phyloP scores from a whole-genome alignment of 2,888 invertebrate genomes.

The Nemurella pictetii region DNA sequence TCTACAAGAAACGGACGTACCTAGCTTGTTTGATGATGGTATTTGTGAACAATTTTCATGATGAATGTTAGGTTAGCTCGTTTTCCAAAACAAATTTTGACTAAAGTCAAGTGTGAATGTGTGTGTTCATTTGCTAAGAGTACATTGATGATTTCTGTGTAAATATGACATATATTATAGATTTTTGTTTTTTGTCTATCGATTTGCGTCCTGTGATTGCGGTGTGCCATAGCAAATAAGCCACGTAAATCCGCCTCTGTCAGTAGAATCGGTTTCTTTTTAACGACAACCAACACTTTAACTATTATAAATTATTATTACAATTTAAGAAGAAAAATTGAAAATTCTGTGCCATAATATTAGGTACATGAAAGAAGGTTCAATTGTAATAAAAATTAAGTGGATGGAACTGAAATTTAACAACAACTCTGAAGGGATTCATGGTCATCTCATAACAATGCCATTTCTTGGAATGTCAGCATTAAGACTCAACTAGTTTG shows the following conservation, averaged over 20 bases:
- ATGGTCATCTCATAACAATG: not conserved
- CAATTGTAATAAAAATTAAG: not conserved
- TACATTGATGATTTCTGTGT: not conserved
- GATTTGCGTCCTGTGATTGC: slow-evolving; percentile 39
- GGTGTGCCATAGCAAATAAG: slow-evolving; percentile 38
- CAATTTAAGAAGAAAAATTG: not conserved
- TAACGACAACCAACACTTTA: not conserved
- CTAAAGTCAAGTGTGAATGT: slow-evolving; percentile 18
- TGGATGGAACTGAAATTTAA: not conserved
- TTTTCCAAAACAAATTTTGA: not conserved
- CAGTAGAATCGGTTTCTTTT: not conserved
- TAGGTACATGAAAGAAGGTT: not conserved
- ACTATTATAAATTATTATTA: not conserved
- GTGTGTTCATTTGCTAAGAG: not conserved
- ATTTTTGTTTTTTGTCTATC: slow-evolving; percentile 23
- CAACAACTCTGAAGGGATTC: not conserved
- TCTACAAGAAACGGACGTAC: not conserved
- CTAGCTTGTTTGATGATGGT: not conserved
- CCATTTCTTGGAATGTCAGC: not conserved
- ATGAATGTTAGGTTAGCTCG: not conserved
- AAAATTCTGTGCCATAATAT: not conserved
- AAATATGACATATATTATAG: not conserved
- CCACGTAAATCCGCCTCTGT: not conserved
- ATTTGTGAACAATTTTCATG: not conserved
- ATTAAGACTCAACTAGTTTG: not conserved